Base-by-base conservation (phyloP, 2,797 vertebrate species). In the Emys orbicularis region DNA sequence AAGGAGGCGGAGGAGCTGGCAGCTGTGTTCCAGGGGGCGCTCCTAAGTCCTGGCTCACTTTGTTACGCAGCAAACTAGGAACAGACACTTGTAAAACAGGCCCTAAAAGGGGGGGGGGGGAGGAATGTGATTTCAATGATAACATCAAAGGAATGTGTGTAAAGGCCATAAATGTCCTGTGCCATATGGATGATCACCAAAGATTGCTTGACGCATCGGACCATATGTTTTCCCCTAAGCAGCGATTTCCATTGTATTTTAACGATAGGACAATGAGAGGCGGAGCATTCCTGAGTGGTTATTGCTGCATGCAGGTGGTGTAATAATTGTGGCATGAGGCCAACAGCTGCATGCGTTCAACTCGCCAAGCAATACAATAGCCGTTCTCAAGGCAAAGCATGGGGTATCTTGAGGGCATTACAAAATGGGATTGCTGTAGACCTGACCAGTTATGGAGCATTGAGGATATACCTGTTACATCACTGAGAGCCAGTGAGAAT, bases 381-480 rank as follows among this genome's bases (percentile, higher is more conserved):
- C 89, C 4, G 2, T 29, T 94, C 89, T 95, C 94, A 96, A 91
- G 37, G 94, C 89, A 29, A 96, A 96, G 96, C 91, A 29, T 2
- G 54, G 77, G 92, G 47, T 91, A 50, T 86, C 94, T 93, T 95
- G 89, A 85, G 96, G 93, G 94, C 94, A 91, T 88, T 53, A 74
- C 41, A 65, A 84, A 83, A 91, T 91, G 91, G 95, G 96, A 96
- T 94, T 86, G 85, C 93, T 96, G 94, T 94, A 95, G 91, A 83
- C 79, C 23, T 4, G 85, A 81, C 84, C 2, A 0, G 91, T 86
- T 94, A 41, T 50, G 95, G 94, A 87, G 44, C 74, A 68, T 50
- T 25, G 44, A 89, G 95, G 88, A 86, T 31, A 83, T 92, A 92
- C 65, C 91, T 92, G 85, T 57, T 84, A 93, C 68, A 81, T 29